phyloP scores from a whole-genome alignment of 2,888 invertebrate species.

The Anaspis maculata region DNA sequence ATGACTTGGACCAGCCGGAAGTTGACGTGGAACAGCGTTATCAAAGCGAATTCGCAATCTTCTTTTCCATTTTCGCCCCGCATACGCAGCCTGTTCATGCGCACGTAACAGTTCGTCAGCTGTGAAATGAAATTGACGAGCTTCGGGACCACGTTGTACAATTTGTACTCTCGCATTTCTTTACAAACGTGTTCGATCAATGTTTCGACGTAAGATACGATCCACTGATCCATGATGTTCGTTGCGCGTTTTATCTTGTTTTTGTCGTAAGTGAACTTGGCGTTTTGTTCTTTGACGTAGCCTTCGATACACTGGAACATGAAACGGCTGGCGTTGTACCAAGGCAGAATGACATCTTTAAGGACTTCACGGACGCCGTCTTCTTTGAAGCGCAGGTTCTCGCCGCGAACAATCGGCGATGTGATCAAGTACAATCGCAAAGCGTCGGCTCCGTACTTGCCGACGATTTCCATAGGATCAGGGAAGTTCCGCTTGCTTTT shows the following conservation, averaged over 20 bases:
- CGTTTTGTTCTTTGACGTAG: slow-evolving; percentile 58
- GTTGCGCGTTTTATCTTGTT: slow-evolving; percentile 24
- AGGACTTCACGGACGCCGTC: slow-evolving; percentile 93
- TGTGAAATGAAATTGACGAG: slow-evolving; percentile 95
- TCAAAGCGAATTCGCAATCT: slow-evolving; percentile 78
- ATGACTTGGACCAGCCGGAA: slow-evolving; percentile 85
- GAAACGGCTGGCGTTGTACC: slow-evolving; percentile 92
- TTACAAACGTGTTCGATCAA: slow-evolving; percentile 77
- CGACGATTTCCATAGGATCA: slow-evolving; percentile 84
- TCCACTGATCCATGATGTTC: slow-evolving; percentile 97
- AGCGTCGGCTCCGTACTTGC: slow-evolving; percentile 95
- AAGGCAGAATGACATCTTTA: slow-evolving; percentile 96
- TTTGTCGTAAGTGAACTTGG: slow-evolving; percentile 38
- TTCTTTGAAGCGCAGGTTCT: slow-evolving; percentile 93
- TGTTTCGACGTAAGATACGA: slow-evolving; percentile 92
- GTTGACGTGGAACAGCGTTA: slow-evolving; percentile 82
- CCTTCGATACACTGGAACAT: slow-evolving; percentile 87
- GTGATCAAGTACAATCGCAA: slow-evolving; percentile 92
- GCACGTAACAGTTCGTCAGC: slow-evolving; percentile 97
- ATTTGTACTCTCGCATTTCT: slow-evolving; percentile 90
- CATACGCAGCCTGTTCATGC: slow-evolving; percentile 90
- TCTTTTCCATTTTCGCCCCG: slow-evolving; percentile 81
- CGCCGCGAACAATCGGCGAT: slow-evolving; percentile 96
- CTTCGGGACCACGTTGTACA: slow-evolving; percentile 92
- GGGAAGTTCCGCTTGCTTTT: slow-evolving; percentile 99